Percentiles rank a stretch among this genome's conserved stretches.
phyloP scores from a whole-genome alignment of 2,797 vertebrate species.

The Rhadinocentrus ornatus region DNA sequence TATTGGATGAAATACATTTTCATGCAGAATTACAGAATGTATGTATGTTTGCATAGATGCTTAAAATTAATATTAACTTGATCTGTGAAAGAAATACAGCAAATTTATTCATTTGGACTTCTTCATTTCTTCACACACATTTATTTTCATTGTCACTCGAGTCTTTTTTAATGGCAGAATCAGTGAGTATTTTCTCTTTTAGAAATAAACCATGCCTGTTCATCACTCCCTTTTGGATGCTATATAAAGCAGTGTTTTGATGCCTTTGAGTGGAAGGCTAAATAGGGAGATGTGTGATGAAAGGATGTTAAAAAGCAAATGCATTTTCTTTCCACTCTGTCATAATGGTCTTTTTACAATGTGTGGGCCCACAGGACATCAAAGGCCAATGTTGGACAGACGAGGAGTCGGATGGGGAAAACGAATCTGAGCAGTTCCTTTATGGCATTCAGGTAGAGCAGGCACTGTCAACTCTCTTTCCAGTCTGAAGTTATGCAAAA shows the following conservation, averaged over 20 bases:
- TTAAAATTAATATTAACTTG: conserved; percentile 1
- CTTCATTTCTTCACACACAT: no score
- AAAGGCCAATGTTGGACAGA: conserved; percentile 98
- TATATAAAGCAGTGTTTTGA: conserved; percentile 70
- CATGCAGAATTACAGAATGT: conserved; percentile 5
- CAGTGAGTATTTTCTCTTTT: conserved; percentile 32
- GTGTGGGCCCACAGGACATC: conserved; percentile 87
- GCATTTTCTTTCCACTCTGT: conserved; percentile 46
- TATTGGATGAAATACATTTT: not conserved
- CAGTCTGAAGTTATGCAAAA: not conserved
- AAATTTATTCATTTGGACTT: conserved; percentile 15
- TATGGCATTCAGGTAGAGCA: conserved; percentile 94
- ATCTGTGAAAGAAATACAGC: conserved; percentile 9
- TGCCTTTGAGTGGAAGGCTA: conserved; percentile 58
- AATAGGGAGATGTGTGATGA: conserved; percentile 69
- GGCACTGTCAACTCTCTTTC: conserved; percentile 7
- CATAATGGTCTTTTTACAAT: conserved; percentile 68
- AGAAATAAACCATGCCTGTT: conserved; percentile 35
- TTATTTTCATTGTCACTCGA: conserved; percentile 32
- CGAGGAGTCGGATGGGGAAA: conserved; percentile 98
- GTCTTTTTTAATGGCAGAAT: conserved; percentile 38
- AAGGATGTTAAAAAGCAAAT: conserved; percentile 57
- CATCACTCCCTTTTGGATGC: conserved; percentile 42
- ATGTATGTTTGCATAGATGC: not conserved
- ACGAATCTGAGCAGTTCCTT: conserved; percentile 96